A percentile compares a stretch with the other conserved stretches of the same genome.
Evolutionary conservation across 2,888 invertebrate genomes (phyloP).

Genomic region (Nudaria mundana): DNA sequence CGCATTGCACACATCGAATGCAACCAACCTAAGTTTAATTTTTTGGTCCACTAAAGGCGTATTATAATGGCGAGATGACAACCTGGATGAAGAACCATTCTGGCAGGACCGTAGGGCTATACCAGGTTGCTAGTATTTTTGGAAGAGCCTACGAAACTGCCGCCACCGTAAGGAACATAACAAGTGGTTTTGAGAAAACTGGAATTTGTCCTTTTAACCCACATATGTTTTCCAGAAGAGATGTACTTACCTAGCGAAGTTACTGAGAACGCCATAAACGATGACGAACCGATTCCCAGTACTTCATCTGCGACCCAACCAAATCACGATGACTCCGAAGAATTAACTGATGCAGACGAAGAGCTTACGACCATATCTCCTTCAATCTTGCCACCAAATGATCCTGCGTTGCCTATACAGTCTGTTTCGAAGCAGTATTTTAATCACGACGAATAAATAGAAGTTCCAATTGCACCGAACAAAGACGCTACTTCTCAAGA

Average conservation of each 20-base stretch:
- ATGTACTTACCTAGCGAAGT: conserved; percentile 16
- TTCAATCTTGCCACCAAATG: no score
- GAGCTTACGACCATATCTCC: no score
- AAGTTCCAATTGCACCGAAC: no score
- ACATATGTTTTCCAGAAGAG: conserved; percentile 14
- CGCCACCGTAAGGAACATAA: conserved; percentile 22
- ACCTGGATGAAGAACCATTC: conserved; percentile 32
- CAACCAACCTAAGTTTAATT: conserved; percentile 41
- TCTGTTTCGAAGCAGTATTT: no score
- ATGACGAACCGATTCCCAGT: conserved; percentile 11
- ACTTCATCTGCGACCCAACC: not conserved
- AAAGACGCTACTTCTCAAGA: no score
- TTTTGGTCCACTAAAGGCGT: conserved; percentile 24
- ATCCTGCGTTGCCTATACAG: no score
- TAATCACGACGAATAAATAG: no score
- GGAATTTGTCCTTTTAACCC: conserved; percentile 17
- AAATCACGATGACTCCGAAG: no score
- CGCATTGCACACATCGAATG: conserved; percentile 31
- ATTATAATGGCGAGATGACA: conserved; percentile 24
- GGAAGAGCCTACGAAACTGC: conserved; percentile 31
- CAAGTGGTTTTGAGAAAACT: conserved; percentile 17
- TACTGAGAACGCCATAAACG: conserved; percentile 14
- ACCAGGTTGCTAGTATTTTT: conserved; percentile 33
- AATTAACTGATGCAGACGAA: no score
- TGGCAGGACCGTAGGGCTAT: conserved; percentile 29